Evolutionary conservation across 2,888 invertebrate genomes (phyloP).

Genomic region (Pandemis heparana): DNA sequence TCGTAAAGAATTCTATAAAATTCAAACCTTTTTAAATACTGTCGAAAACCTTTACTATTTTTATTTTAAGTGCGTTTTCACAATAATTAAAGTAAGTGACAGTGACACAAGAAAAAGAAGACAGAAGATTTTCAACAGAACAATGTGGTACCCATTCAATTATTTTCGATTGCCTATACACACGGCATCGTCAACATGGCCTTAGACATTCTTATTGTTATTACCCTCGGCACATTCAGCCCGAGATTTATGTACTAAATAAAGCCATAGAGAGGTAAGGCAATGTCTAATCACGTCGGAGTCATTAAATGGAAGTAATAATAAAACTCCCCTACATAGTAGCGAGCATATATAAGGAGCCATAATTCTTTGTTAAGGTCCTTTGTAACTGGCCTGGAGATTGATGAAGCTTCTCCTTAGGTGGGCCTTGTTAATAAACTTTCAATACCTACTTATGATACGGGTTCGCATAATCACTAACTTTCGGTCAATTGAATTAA

Average conservation of each 20-base stretch:
- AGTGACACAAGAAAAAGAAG: not conserved
- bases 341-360: constrained; percentile 74
- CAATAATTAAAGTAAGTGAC: too few relatives aligned
- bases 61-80: too few relatives aligned
- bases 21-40: too few relatives aligned
- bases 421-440: constrained; percentile 79
- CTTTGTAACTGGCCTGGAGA: constrained; percentile 76
- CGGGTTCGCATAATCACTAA: constrained; percentile 60
- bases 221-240: constrained; percentile 45
- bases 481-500: constrained; percentile 56
- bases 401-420: constrained; percentile 81
- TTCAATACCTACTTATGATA: constrained; percentile 57
- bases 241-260: constrained; percentile 77
- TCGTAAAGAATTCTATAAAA: too few relatives aligned
- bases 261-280: constrained; percentile 72
- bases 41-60: too few relatives aligned
- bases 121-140: not conserved
- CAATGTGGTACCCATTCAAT: not conserved
- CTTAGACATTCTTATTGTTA: constrained; percentile 40
- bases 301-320: constrained; percentile 83
- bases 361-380: constrained; percentile 80
- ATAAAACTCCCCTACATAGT: constrained; percentile 77
- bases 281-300: constrained; percentile 78
- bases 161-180: constrained; percentile 19
- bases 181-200: constrained; percentile 16